A percentile compares a stretch with the other conserved stretches of the same genome.
Conservation (phyloP, 2,797 vertebrate species). For the Sus cebifrons region DNA sequence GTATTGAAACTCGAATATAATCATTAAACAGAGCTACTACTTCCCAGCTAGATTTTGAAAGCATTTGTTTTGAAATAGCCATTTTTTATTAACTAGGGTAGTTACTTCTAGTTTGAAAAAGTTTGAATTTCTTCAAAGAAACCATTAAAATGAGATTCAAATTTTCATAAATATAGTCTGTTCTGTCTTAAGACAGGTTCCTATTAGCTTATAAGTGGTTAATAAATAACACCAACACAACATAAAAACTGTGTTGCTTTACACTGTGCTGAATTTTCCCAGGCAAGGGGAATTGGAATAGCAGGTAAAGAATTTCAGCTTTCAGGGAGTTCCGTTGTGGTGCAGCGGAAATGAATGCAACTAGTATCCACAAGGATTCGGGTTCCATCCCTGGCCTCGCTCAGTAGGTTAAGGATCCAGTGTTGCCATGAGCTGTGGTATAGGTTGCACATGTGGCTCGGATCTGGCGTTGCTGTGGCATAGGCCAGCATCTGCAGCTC, state of each 20-base stretch:
- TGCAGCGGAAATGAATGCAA: too few species aligned
- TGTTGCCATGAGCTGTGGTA: too few species aligned
- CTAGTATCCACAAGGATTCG: too few species aligned
- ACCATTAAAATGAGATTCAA: constrained; percentile 22
- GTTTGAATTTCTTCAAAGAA: constrained; percentile 52
- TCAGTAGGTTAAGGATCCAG: too few species aligned
- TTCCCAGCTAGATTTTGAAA: constrained; percentile 60
- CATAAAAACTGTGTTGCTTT: not conserved
- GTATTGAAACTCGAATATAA: constrained; percentile 13
- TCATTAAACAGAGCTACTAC: not conserved
- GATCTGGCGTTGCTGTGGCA: too few species aligned
- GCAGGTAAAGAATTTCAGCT: constrained; percentile 26
- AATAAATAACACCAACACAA: constrained; percentile 34
- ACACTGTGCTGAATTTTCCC: constrained; percentile 24
- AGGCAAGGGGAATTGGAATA: not conserved
- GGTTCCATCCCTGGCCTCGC: too few species aligned
- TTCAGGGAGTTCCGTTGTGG: not conserved
- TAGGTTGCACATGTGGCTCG: too few species aligned
- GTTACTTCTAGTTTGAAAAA: constrained; percentile 27
- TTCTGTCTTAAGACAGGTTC: constrained; percentile 25
- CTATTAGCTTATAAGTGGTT: not conserved
- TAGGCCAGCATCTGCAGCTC: too few species aligned
- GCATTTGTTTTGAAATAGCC: constrained; percentile 35
- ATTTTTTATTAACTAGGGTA: constrained; percentile 41
- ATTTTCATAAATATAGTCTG: constrained; percentile 3